A percentile compares a stretch with the other conserved stretches of the same genome.
phyloP scores from a whole-genome alignment of 1,140 invertebrate species.

The Potamilus streckersoni region DNA sequence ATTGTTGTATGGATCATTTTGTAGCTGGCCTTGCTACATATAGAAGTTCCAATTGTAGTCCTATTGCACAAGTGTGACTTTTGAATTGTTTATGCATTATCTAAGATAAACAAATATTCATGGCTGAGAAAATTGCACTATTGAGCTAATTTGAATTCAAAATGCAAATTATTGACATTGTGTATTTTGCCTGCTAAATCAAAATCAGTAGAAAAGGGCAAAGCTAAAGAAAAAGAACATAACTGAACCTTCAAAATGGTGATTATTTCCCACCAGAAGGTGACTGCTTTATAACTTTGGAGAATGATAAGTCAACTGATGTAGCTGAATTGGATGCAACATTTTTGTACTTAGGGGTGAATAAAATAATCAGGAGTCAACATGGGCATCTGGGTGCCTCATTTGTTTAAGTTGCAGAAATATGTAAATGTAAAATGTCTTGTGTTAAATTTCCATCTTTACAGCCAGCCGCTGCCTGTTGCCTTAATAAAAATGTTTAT shows the following conservation, averaged over 20 bases:
- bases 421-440: neutral
- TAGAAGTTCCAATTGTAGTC: too few relatives aligned
- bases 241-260: neutral
- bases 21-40: too few relatives aligned
- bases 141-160: too few relatives aligned
- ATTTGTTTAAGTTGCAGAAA: slow-evolving; percentile 1
- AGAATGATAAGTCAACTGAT: neutral
- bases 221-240: slow-evolving; percentile 1
- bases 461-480: slow-evolving; percentile 5
- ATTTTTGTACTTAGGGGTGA: slow-evolving; percentile 7
- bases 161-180: neutral
- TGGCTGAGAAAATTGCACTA: too few relatives aligned
- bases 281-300: slow-evolving; percentile 6
- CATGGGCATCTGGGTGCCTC: slow-evolving; percentile 3
- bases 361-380: neutral
- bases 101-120: too few relatives aligned
- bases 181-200: slow-evolving; percentile 3
- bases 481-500: neutral
- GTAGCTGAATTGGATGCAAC: neutral
- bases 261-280: slow-evolving; percentile 9
- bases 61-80: too few relatives aligned
- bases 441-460: slow-evolving; percentile 2
- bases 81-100: too few relatives aligned
- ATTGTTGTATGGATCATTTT: too few relatives aligned
- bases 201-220: slow-evolving; percentile 4